Evolutionary conservation across 2,888 invertebrate genomes (phyloP).

Genomic region (Biston stratarius): DNA sequence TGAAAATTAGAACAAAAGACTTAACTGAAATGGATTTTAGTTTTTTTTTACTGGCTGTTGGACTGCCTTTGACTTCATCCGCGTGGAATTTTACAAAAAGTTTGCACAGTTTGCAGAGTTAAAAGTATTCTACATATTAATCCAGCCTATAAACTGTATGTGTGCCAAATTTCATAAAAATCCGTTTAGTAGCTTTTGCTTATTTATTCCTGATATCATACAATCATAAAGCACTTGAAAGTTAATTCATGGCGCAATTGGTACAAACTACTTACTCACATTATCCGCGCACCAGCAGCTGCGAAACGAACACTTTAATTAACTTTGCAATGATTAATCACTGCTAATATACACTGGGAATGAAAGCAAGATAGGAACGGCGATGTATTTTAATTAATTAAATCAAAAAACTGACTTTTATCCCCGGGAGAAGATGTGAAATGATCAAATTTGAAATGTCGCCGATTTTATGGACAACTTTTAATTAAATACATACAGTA

Average conservation of each 20-base stretch:
- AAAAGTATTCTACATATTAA: too few species aligned
- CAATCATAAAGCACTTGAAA: background rate
- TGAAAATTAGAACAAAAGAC: background rate
- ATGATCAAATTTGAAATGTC: background rate
- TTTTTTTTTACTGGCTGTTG: too few species aligned
- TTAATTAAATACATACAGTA: background rate
- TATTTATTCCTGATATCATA: background rate
- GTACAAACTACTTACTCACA: conserved; percentile 34
- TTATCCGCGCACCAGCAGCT: conserved; percentile 35
- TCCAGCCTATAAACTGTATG: too few species aligned
- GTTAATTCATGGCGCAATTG: conserved; percentile 6
- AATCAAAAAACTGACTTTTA: conserved; percentile 14
- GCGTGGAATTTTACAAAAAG: too few species aligned
- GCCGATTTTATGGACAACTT: background rate
- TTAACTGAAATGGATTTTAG: too few species aligned
- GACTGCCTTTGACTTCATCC: too few species aligned
- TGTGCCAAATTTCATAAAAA: too few species aligned
- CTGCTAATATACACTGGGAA: conserved; percentile 44
- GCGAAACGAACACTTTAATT: conserved; percentile 55
- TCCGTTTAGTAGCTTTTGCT: too few species aligned
- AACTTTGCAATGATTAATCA: conserved; percentile 62
- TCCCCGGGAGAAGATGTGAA: conserved; percentile 6
- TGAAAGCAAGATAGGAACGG: conserved; percentile 22
- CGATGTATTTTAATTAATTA: conserved; percentile 24
- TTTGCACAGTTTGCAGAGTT: too few species aligned